Evolutionary conservation across 2,888 invertebrate genomes (phyloP).

Genomic region (Acronicta leporina): DNA sequence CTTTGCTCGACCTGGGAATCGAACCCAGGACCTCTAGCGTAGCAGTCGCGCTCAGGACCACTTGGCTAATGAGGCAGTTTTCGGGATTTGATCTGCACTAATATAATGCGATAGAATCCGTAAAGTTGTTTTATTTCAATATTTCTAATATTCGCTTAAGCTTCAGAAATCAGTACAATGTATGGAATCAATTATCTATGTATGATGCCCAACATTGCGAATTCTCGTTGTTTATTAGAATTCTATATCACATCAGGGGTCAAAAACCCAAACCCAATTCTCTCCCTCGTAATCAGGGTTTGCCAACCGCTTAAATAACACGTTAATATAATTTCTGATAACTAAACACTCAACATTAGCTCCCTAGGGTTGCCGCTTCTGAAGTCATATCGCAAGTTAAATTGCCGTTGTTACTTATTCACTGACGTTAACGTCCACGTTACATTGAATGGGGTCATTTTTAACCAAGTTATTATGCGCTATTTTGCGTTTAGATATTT

Average conservation of each 20-base stretch:
- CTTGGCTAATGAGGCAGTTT: too few species aligned
- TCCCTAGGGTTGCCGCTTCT: conserved; percentile 22
- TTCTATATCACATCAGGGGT: not conserved
- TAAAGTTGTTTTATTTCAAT: too few species aligned
- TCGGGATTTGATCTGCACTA: too few species aligned
- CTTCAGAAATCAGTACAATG: too few species aligned
- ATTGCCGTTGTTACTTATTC: conserved; percentile 52
- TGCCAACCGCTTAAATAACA: conserved; percentile 24
- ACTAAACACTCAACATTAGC: conserved; percentile 29
- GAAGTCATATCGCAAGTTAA: conserved; percentile 54
- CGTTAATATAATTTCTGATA: conserved; percentile 45
- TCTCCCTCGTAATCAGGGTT: conserved; percentile 2
- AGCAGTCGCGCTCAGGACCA: too few species aligned
- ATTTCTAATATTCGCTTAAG: too few species aligned
- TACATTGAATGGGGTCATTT: conserved; percentile 15
- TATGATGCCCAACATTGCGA: too few species aligned
- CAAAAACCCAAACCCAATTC: too few species aligned
- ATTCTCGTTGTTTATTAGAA: not conserved
- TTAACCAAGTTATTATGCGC: conserved; percentile 8
- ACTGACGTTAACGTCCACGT: conserved; percentile 18
- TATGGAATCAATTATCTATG: too few species aligned
- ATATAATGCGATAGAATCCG: too few species aligned
- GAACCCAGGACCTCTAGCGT: too few species aligned
- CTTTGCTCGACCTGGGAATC: too few species aligned
- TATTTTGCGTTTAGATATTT: not conserved